Evolutionary conservation across 2,888 invertebrate genomes (phyloP), one percentile per base, ranked within the genome.

Genomic region (Rotaria socialis): DNA sequence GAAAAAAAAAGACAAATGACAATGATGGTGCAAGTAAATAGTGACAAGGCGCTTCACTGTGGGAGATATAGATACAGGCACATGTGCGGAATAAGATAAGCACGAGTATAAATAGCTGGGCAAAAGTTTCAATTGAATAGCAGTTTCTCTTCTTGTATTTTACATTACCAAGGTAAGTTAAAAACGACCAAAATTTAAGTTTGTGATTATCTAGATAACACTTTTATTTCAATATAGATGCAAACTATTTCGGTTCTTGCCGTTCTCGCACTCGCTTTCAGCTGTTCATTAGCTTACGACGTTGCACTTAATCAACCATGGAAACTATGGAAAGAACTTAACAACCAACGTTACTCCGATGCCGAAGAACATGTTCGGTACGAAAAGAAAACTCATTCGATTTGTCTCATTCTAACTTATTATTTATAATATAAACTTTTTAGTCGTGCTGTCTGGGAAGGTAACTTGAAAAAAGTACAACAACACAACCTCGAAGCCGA

Each of bases 401-500:
- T 1, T 35, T 16, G 14, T 35, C 14, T 14, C 0, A 67, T 1
- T 16, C 10, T n/a, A 24, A 2, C 47, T 22, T 19, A 4, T 5
- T 10, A 47, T 47, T 10, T 47, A 8, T 24, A n/a, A n/a, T 47
- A 19, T 41, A 24, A 47, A 35, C 1, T 10, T 47, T 80, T n/a
- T 80, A 80, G 80, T 47, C 80, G 80, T n/a, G 43, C n/a, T n/a
- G n/a, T 6, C 24, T 90, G 89, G 89, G 89, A 90, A 87, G 87
- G 87, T 16, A 89, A 90, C 86, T 52, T 89, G 14, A 86, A 87
- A 7, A 87, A 87, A 58, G 88, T 90, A 85, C 88, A 89, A 43
- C 85, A 88, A 52, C 90, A 90, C 88, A 90, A 90, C 87, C 85
- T 89, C 6, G 88, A 89, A 85, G 89, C 88, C 8, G 89, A 90